These are phyloP conservation scores for Scaptomyza cyrtandrae DNA, from an alignment of 2,888 invertebrate species.

Conservation along the genomic window DNA sequence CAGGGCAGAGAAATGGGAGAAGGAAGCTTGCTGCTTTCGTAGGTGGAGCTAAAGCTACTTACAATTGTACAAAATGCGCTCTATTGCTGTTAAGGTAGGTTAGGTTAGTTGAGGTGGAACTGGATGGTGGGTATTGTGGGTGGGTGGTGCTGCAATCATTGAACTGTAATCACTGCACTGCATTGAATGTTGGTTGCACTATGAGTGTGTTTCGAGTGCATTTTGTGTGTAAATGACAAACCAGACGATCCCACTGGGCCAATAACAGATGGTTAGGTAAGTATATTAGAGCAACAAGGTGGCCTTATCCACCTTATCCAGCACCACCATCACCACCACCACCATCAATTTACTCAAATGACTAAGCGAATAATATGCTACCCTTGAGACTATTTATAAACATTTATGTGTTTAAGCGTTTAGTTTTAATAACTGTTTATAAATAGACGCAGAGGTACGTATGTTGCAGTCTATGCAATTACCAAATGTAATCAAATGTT, in stretches of 20 bases:
- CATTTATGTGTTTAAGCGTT: background rate
- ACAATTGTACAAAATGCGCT: conserved; percentile 40
- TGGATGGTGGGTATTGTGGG: background rate
- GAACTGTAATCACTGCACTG: conserved; percentile 39
- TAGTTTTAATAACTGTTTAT: conserved; percentile 3
- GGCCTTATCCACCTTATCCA: conserved; percentile 16
- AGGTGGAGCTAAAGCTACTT: conserved; percentile 20
- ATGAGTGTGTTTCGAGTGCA: conserved; percentile 35
- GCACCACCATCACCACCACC: background rate
- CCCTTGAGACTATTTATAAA: background rate
- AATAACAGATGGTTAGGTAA: background rate
- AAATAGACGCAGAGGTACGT: background rate
- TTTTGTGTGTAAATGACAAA: conserved; percentile 12
- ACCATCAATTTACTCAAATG: conserved; percentile 13
- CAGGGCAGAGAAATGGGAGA: background rate
- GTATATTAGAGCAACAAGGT: conserved; percentile 5
- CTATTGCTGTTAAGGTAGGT: conserved; percentile 15
- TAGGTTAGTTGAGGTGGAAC: background rate
- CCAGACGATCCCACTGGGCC: conserved; percentile 25
- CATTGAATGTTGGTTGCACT: conserved; percentile 38
- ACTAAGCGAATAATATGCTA: conserved; percentile 18
- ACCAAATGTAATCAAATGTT: no score
- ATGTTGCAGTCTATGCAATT: no score
- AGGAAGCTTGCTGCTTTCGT: background rate
- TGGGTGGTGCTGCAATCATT: conserved; percentile 17